Percentiles rank a stretch among this genome's conserved stretches.
Evolutionary conservation across 92 coral and sea anemone genomes (phyloP).

Genomic region (Umimayanthus chanpuru): DNA sequence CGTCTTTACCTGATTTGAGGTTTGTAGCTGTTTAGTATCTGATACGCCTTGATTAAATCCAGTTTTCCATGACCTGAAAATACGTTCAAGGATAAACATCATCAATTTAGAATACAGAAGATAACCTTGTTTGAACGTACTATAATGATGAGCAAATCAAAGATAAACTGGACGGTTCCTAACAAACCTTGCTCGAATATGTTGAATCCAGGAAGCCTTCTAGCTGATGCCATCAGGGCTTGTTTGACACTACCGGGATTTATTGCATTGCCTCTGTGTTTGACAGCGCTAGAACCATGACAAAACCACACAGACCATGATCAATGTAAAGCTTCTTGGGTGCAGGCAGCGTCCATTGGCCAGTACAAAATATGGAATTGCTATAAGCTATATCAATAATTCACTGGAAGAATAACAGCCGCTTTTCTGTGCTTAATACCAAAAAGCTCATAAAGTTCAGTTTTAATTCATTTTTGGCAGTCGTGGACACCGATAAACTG

Average conservation of each 20-base stretch:
- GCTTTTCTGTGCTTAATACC: not conserved
- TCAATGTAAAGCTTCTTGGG: too few relatives aligned
- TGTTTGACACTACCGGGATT: conserved; percentile 98
- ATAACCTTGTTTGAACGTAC: too few relatives aligned
- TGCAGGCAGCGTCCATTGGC: too few relatives aligned
- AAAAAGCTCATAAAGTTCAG: not conserved
- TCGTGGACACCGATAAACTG: not conserved
- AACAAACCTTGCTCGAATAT: conserved; percentile 95
- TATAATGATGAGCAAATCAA: too few relatives aligned
- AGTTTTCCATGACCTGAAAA: conserved; percentile 94
- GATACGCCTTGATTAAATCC: conserved; percentile 96
- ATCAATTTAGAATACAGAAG: too few relatives aligned
- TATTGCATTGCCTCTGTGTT: conserved; percentile 85
- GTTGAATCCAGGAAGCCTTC: conserved; percentile 90
- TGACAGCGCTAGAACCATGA: conserved; percentile 74
- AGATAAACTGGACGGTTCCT: not conserved
- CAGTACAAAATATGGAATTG: too few relatives aligned
- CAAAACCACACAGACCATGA: not conserved
- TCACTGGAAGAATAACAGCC: not conserved
- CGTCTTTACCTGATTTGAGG: conserved; percentile 87
- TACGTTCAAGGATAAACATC: not conserved
- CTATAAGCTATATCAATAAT: not conserved
- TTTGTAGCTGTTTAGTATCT: conserved; percentile 94
- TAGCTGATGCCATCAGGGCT: conserved; percentile 95
- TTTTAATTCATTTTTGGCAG: too few relatives aligned